phyloP scores from a whole-genome alignment of 2,888 invertebrate species.

The Athalia cordata region DNA sequence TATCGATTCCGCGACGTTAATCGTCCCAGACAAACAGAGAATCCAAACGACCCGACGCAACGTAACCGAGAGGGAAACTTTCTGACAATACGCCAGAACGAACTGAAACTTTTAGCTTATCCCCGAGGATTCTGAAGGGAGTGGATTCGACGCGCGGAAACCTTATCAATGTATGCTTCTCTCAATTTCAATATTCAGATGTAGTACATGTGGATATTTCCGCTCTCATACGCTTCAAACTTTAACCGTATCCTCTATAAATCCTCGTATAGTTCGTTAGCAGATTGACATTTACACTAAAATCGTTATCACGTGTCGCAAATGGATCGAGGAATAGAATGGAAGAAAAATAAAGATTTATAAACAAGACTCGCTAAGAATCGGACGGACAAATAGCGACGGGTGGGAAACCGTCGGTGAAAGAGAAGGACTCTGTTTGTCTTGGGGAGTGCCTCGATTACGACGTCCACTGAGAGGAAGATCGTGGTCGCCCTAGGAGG shows the following conservation, averaged over 20 bases:
- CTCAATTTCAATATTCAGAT: background rate
- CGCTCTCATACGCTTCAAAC: too few species aligned
- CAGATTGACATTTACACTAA: background rate
- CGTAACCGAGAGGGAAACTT: background rate
- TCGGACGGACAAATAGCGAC: background rate
- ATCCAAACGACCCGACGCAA: background rate
- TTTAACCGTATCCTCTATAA: too few species aligned
- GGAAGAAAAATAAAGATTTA: background rate
- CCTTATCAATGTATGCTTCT: background rate
- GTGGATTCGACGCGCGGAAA: slow-evolving; percentile 10
- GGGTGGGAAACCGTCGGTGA: background rate
- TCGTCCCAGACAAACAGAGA: slow-evolving; percentile 31
- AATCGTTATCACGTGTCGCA: background rate
- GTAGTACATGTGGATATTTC: too few species aligned
- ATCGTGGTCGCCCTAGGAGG: slow-evolving; percentile 16
- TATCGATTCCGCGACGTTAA: slow-evolving; percentile 37
- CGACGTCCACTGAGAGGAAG: slow-evolving; percentile 34
- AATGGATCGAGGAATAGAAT: background rate
- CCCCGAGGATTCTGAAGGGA: background rate
- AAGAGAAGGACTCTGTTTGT: slow-evolving; percentile 33
- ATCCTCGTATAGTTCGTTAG: too few species aligned
- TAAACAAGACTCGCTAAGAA: background rate
- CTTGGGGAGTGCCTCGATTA: slow-evolving; percentile 38
- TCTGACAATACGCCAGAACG: background rate
- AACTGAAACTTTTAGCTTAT: slow-evolving; percentile 24